A percentile compares a stretch with the other conserved stretches of the same genome.
These are phyloP conservation scores for Tyrannus savana DNA, from an alignment of 2,113 vertebrate genomes.

Conservation along the genomic window DNA sequence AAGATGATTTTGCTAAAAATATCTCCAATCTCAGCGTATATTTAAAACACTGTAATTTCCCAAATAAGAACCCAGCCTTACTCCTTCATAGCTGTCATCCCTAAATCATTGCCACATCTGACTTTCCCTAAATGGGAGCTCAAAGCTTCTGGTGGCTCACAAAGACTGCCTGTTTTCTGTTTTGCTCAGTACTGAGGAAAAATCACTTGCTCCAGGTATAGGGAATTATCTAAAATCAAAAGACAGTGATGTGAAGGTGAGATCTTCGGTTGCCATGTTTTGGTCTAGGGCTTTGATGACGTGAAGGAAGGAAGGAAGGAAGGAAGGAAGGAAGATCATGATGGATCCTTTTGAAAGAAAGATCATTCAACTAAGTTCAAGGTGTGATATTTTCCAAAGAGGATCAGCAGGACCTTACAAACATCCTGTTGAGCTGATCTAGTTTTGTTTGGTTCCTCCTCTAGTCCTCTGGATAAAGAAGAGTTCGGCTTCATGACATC, in stretches of 20 bases:
- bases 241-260: not conserved
- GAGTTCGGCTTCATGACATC: not conserved
- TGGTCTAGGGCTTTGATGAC: not conserved
- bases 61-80: not conserved
- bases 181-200: not conserved
- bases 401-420: not conserved
- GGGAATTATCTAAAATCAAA: not conserved
- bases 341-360: not conserved
- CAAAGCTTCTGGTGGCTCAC: not conserved
- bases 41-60: not conserved
- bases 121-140: not conserved
- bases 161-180: not conserved
- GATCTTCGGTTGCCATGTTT: not conserved
- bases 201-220: not conserved
- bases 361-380: not conserved
- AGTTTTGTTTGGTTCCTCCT: not conserved
- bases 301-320: not conserved
- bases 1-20: slow-evolving; percentile 13
- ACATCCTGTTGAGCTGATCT: not conserved
- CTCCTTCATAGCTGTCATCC: not conserved
- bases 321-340: not conserved
- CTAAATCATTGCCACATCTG: not conserved
- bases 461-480: not conserved
- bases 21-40: not conserved
- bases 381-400: not conserved